Evolutionary conservation across 2,113 vertebrate genomes (phyloP).

Genomic region (Mesocricetus auratus): DNA sequence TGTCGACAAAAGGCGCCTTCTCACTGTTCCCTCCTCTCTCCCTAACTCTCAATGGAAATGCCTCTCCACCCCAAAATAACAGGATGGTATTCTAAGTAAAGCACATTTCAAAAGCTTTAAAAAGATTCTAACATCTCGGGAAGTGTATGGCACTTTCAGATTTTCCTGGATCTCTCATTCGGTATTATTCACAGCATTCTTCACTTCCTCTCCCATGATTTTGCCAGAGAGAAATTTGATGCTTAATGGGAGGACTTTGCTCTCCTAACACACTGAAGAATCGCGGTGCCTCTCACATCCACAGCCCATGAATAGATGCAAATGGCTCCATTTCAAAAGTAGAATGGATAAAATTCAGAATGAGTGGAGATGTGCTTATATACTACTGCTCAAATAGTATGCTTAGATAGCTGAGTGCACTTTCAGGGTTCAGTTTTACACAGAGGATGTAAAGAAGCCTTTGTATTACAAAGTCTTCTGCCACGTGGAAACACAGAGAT

Average conservation of each 20-base stretch:
- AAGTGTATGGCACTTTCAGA: conserved; percentile 3
- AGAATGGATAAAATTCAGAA: conserved; percentile 43
- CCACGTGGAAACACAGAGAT: neutral
- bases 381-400: conserved; percentile 25
- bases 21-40: conserved; percentile 21
- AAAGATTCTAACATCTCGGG: conserved; percentile 50
- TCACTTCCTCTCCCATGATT: conserved; percentile 28
- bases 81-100: conserved; percentile 47
- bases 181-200: conserved; percentile 27
- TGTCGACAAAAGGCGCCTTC: neutral
- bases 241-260: conserved; percentile 25
- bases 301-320: conserved; percentile 25
- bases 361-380: conserved; percentile 30
- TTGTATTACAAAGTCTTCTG: neutral
- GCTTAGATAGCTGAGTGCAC: neutral
- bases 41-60: conserved; percentile 4
- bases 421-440: neutral
- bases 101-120: neutral
- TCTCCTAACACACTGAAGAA: conserved; percentile 50
- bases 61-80: conserved; percentile 43
- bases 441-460: neutral
- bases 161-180: conserved; percentile 32
- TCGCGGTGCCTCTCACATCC: neutral
- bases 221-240: conserved; percentile 50
- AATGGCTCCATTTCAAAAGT: conserved; percentile 41